Evolutionary conservation across 2,797 vertebrate genomes (phyloP).

Genomic region (Sebastes hubbsi): DNA sequence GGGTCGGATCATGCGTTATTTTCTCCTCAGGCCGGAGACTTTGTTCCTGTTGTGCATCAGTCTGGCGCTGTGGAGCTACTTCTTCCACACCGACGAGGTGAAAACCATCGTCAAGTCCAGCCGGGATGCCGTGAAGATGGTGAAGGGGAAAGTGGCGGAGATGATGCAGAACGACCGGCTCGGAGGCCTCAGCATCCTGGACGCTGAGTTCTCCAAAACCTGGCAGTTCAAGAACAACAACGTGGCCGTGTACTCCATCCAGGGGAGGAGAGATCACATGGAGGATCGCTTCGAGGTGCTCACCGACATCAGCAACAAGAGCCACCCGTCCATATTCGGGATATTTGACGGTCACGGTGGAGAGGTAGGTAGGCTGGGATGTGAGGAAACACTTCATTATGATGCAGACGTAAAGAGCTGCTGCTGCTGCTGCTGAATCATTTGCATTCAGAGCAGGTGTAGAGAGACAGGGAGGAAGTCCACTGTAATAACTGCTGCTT

Average conservation of each 20-base stretch:
- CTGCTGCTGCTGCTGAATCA: constrained; percentile 5
- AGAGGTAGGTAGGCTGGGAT: constrained; percentile 91
- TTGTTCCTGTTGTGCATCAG: constrained; percentile 96
- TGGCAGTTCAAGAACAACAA: constrained; percentile 98
- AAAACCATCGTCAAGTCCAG: constrained; percentile 99
- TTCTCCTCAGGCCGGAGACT: constrained; percentile 98
- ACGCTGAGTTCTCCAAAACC: constrained; percentile 97
- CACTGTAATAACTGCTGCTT: no score
- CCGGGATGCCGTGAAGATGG: constrained; percentile 97
- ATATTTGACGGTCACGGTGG: constrained; percentile 98
- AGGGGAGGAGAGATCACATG: constrained; percentile 97
- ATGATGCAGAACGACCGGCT: constrained; percentile 97
- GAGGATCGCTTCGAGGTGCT: constrained; percentile 97
- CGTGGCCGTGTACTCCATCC: constrained; percentile 97
- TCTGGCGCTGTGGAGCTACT: constrained; percentile 97
- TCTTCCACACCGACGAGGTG: constrained; percentile 99
- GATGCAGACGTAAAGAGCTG: not conserved
- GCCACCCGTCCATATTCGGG: constrained; percentile 95
- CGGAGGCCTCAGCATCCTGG: constrained; percentile 91
- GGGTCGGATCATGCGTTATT: constrained; percentile 99
- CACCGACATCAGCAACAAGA: constrained; percentile 94
- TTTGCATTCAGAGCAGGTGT: not conserved
- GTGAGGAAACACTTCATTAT: not conserved
- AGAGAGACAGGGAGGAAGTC: not conserved
- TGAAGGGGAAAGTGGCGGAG: constrained; percentile 97